phyloP scores from a whole-genome alignment of 2,113 vertebrate species.

The Sclerurus mexicanus region DNA sequence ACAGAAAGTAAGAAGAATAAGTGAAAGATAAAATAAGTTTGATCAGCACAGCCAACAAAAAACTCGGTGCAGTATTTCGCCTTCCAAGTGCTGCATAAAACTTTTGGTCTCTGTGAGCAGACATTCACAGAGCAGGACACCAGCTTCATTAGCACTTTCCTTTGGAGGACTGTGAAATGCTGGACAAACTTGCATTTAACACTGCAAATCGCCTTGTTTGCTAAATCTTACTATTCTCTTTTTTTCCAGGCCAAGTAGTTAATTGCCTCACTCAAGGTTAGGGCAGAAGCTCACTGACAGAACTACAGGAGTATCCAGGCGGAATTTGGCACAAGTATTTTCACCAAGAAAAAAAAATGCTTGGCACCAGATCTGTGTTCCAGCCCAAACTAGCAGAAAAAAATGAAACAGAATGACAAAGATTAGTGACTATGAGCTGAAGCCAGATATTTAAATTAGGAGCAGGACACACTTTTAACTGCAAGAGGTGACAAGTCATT shows the following conservation, averaged over 20 bases:
- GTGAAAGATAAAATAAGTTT: not conserved
- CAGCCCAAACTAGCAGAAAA: not conserved
- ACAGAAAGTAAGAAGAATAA: not conserved
- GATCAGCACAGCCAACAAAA: not conserved
- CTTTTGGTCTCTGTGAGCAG: not conserved
- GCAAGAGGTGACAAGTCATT: not conserved
- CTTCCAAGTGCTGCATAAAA: not conserved
- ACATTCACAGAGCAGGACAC: not conserved
- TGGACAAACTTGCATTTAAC: not conserved
- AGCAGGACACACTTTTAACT: not conserved
- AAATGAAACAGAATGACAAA: not conserved
- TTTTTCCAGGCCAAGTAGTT: not conserved
- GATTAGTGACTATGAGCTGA: not conserved
- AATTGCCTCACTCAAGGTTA: not conserved
- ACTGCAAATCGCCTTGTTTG: not conserved
- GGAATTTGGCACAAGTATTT: not conserved
- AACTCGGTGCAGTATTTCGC: not conserved
- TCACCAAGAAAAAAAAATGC: not conserved
- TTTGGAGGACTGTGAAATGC: not conserved
- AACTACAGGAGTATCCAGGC: not conserved
- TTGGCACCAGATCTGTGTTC: not conserved
- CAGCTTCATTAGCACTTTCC: not conserved
- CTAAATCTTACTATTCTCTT: not conserved
- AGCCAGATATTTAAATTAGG: slow-evolving; percentile 12
- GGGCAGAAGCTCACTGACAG: not conserved